Base-by-base conservation (phyloP, 2,888 invertebrate genomes). In the Ectemnius lituratus region DNA sequence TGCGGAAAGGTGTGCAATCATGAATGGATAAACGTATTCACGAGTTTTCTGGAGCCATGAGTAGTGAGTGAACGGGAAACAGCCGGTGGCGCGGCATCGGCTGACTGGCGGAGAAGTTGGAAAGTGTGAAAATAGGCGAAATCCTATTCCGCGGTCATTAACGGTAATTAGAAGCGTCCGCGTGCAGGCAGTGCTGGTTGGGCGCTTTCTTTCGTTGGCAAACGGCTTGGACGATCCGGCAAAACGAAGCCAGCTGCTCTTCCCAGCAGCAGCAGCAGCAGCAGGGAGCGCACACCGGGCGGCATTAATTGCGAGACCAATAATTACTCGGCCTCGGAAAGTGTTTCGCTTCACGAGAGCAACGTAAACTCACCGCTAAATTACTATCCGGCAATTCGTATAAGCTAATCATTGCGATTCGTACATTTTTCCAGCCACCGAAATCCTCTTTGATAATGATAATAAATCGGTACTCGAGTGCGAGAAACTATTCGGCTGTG, bases 241-340 rank as follows among this genome's bases (percentile, higher is more conserved):
- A 62, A 70, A 75, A 78, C 63, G 70, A 28, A 59, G 28, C 47
- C 63, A 37, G n/a, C 18, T 28, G 73, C 62, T 59, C 20, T 6
- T 37, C 62, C 11, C 16, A 16, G 62, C 20, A 62, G 67, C 64
- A 59, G 37, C 52, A 37, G 37, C 37, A 37, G 37, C 37, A 37
- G 37, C 8, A 37, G 37, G 8, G 2, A 37, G 37, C 37, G 4
- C 23, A 11, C 37, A 37, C 1, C 37, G 37, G 11, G 37, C 37
- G 37, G 79, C 72, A 70, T 75, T 78, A 80, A 78, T 80, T 80
- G 67, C 75, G 58, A 68, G 37, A 61, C 37, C 65, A 27, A 62
- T 81, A 81, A 81, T 80, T 80, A 70, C 71, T 67, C 56, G 49
- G 20, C 49, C 62, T 68, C 23, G 47, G 66, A 47, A 73, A 47